Evolutionary conservation across 2,888 invertebrate species (phyloP), one percentile per base, ranked within the genome.

Genomic region (Napeogenes inachia): DNA sequence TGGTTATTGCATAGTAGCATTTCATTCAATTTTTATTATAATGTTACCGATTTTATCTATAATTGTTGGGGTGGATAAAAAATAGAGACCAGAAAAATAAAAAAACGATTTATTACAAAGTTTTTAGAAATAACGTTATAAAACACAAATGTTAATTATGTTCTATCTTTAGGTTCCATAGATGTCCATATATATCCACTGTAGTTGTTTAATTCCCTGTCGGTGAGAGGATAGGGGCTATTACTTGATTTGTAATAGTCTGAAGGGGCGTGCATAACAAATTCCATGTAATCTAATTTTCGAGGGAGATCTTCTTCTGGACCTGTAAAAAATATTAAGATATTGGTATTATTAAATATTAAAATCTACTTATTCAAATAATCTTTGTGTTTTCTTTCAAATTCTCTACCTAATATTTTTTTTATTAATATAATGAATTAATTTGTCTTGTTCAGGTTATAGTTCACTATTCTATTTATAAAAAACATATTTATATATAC

Each of bases 231-330:
- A 80, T 95, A 97, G 0, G 97, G 97, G 13, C 94, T 94, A 68
- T 92, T 94, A 70, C 92, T 93, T 8, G 95, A 92, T 76, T 94
- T 94, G 82, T 94, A 97, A 85, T 98, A 98, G 81, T 97, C 97
- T 0, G 97, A 96, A 0, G 98, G 98, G 0, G 97, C 97, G 76
- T 97, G 97, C 95, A 97, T 97, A 21, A 98, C 94, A 86, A 98
- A 98, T 76, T 97, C 95, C 94, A 98, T 94, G 70, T 93, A 96
- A 42, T 96, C 95, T 59, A 98, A 87, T 80, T 94, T 95, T 5
- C 98, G 92, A 0, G 97, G 95, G 2, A 96, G 87, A 69, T 98
- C 97, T 86, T 98, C 98, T 77, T 97, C 97, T 0, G 97, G 97
- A 3, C 98, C 96, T 94, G 78, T 10, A 50, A 30, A 30, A 10